A percentile compares a stretch with the other conserved stretches of the same genome.
Conservation (phyloP, 2,113 vertebrate species). For the Gallinago paraguaiae region DNA sequence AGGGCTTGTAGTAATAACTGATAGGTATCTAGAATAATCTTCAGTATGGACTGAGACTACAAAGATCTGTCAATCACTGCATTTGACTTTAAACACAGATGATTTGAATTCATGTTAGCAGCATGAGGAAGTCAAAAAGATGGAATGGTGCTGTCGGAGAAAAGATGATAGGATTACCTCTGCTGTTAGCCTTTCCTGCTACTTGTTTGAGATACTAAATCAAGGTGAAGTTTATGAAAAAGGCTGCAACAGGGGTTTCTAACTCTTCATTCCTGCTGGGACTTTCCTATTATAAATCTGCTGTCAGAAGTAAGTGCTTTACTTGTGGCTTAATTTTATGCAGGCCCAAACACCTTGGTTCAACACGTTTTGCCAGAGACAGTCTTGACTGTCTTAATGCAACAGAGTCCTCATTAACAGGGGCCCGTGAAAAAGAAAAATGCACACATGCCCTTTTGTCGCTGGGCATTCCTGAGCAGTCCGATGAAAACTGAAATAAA, state of each 20-base stretch:
- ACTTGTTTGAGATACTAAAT: conserved; percentile 78
- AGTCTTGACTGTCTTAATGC: conserved; percentile 62
- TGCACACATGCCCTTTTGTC: conserved; percentile 56
- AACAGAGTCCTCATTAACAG: conserved; percentile 74
- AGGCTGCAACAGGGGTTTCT: conserved; percentile 77
- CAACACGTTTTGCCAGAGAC: conserved; percentile 73
- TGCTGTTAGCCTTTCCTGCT: conserved; percentile 74
- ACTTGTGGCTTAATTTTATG: conserved; percentile 81
- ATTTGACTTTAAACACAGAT: conserved; percentile 80
- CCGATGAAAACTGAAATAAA: conserved; percentile 60
- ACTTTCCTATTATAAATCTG: conserved; percentile 85
- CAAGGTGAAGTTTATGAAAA: conserved; percentile 87
- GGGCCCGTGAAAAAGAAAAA: conserved; percentile 59
- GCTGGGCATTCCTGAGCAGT: conserved; percentile 10
- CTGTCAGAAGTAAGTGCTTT: conserved; percentile 81
- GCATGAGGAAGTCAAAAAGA: conserved; percentile 83
- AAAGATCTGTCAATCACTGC: conserved; percentile 81
- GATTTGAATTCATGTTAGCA: conserved; percentile 84
- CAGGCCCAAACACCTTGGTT: conserved; percentile 80
- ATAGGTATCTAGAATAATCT: conserved; percentile 84
- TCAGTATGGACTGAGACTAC: conserved; percentile 73
- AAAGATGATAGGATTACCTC: conserved; percentile 86
- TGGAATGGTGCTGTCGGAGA: conserved; percentile 75
- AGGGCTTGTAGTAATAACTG: conserved; percentile 82
- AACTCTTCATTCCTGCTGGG: conserved; percentile 82